phyloP scores from a whole-genome alignment of 2,113 vertebrate species.

The Pteronura brasiliensis region DNA sequence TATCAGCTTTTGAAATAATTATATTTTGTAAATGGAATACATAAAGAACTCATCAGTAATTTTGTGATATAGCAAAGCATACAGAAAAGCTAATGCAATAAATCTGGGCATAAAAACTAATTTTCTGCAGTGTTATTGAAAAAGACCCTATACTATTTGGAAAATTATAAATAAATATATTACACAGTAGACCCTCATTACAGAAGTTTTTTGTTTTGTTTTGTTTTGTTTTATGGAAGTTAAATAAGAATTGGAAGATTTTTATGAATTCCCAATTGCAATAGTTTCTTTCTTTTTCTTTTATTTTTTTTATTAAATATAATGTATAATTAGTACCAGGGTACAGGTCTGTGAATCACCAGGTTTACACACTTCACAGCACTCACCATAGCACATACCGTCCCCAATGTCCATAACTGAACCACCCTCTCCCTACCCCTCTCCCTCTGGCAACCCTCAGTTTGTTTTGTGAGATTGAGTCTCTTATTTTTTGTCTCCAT shows the following conservation, averaged over 20 bases:
- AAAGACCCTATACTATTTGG: neutral
- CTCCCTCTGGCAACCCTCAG: too few species aligned
- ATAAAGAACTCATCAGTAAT: slow-evolving; percentile 43
- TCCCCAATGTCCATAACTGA: too few species aligned
- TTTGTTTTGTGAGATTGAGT: too few species aligned
- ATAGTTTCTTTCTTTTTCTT: neutral
- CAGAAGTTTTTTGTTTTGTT: neutral
- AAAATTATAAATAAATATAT: neutral
- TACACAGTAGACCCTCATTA: neutral
- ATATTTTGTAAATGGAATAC: slow-evolving; percentile 62
- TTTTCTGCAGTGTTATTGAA: neutral
- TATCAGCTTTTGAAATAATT: slow-evolving; percentile 73
- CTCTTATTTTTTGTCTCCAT: too few species aligned
- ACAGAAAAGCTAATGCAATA: neutral
- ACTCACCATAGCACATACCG: too few species aligned
- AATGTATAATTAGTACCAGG: too few species aligned
- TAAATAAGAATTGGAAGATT: neutral
- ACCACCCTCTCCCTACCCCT: too few species aligned
- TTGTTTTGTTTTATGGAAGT: neutral
- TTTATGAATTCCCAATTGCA: slow-evolving; percentile 25
- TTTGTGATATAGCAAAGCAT: neutral
- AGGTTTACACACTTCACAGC: too few species aligned
- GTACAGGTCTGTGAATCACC: too few species aligned
- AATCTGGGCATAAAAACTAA: neutral
- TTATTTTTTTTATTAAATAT: too few species aligned